Evolutionary conservation across 2,797 vertebrate genomes (phyloP).

Genomic region (Chelon auratus): DNA sequence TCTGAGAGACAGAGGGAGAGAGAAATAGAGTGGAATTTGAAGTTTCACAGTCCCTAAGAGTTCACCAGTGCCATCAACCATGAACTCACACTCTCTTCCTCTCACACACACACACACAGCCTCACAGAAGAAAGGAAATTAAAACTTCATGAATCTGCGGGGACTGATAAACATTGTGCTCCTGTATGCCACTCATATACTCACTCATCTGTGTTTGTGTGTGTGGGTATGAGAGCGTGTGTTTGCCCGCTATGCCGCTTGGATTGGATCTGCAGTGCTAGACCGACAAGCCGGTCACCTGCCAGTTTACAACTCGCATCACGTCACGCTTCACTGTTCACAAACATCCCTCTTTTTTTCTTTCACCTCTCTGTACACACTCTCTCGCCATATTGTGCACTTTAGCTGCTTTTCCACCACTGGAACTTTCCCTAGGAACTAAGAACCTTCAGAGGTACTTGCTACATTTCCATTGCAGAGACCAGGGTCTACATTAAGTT

Average conservation of each 20-base stretch:
- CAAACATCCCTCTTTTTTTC: slow-evolving; percentile 30
- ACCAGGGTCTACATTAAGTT: too few relatives aligned
- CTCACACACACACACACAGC: not conserved
- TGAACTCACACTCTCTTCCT: not conserved
- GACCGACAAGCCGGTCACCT: slow-evolving; percentile 69
- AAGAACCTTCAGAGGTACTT: too few relatives aligned
- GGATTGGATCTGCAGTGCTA: slow-evolving; percentile 58
- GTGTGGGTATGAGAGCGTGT: slow-evolving; percentile 3
- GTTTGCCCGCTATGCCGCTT: slow-evolving; percentile 56
- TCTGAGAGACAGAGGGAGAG: slow-evolving; percentile 1
- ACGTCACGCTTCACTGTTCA: slow-evolving; percentile 48
- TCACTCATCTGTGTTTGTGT: slow-evolving; percentile 30
- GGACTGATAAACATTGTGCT: slow-evolving; percentile 52
- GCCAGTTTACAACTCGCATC: slow-evolving; percentile 65
- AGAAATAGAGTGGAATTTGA: slow-evolving; percentile 29
- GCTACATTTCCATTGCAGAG: too few relatives aligned
- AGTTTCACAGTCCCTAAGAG: slow-evolving; percentile 22
- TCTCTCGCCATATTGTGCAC: not conserved
- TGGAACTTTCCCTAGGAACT: too few relatives aligned
- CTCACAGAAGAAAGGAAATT: slow-evolving; percentile 57
- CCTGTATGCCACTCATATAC: slow-evolving; percentile 36
- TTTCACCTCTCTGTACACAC: not conserved
- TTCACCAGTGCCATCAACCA: slow-evolving; percentile 18
- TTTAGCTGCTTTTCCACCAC: too few relatives aligned
- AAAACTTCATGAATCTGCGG: slow-evolving; percentile 41